phyloP scores from a whole-genome alignment of 2,113 vertebrate species.

The Gallinago media region DNA sequence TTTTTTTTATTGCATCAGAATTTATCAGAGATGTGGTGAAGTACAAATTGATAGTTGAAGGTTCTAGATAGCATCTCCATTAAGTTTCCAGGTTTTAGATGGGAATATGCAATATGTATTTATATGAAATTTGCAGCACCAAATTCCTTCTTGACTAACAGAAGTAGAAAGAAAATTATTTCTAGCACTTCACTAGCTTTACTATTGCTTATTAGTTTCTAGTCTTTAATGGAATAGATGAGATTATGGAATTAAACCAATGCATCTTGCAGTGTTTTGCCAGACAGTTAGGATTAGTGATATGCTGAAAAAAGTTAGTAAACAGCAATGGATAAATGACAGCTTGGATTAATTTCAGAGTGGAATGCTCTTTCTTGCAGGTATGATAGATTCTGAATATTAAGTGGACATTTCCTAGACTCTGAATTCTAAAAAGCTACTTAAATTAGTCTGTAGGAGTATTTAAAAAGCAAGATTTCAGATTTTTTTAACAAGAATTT shows the following conservation, averaged over 20 bases:
- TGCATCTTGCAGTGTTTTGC: neutral
- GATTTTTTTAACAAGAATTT: neutral
- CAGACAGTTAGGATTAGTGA: neutral
- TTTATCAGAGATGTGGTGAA: neutral
- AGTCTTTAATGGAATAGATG: neutral
- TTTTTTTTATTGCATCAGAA: neutral
- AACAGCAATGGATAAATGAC: neutral
- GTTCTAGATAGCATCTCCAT: neutral
- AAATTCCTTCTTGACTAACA: neutral
- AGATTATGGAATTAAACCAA: neutral
- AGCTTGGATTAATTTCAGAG: neutral
- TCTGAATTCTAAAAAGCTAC: neutral
- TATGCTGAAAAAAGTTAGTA: neutral
- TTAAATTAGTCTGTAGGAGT: neutral
- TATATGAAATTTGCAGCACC: neutral
- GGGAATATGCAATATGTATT: neutral
- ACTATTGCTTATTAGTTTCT: neutral
- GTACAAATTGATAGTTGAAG: neutral
- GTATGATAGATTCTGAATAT: neutral
- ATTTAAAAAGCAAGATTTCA: neutral
- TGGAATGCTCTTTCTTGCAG: neutral
- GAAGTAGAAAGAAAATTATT: neutral
- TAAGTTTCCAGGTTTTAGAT: neutral
- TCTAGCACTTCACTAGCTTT: neutral
- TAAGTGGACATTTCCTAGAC: neutral